Evolutionary conservation across 2,888 invertebrate genomes (phyloP), one percentile per base, ranked within the genome.

Genomic region (Dendrolimus houi): DNA sequence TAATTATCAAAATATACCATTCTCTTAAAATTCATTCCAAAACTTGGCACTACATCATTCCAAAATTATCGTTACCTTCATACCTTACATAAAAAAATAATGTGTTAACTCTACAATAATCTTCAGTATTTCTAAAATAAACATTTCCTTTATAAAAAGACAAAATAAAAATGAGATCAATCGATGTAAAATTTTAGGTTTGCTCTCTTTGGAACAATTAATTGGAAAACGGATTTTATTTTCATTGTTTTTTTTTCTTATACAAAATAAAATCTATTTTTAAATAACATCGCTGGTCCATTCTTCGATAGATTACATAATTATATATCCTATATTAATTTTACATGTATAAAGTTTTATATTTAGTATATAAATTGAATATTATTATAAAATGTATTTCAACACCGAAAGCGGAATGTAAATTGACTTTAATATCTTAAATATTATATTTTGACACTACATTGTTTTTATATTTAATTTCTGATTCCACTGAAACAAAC

Each of bases 151-250:
- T 83, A 85, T 71, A 70, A 67, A 75, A 76, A 75, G 83, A 81
- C 83, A 83, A 82, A 81, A 81, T 82, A 81, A 81, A 86, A 86
- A 89, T 90, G 90, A 90, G 90, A 90, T 90, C 90, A 90, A 85
- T 87, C 85, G 82, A 87, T 87, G 81, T 83, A 80, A 85, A 83
- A 79, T 89, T 87, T 90, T 90, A 87, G 90, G 89, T 85, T 47
- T 88, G 90, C 87, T 86, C 85, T 88, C 90, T 90, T 90, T 90
- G 90, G 90, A 89, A 88, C 87, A 89, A 84, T 81, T 87, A 81
- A 67, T 77, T 72, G 73, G 72, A 73, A 80, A 76, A 77, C 71
- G 76, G 75, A 78, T 75, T 75, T 78, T 70, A 70, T 72, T 66
- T 64, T 64, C 29, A 6, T 29, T 62, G 60, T 60, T 64, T 61